Evolutionary conservation across 2,113 vertebrate species (phyloP).

Genomic region (Chlorodrepanis virens): DNA sequence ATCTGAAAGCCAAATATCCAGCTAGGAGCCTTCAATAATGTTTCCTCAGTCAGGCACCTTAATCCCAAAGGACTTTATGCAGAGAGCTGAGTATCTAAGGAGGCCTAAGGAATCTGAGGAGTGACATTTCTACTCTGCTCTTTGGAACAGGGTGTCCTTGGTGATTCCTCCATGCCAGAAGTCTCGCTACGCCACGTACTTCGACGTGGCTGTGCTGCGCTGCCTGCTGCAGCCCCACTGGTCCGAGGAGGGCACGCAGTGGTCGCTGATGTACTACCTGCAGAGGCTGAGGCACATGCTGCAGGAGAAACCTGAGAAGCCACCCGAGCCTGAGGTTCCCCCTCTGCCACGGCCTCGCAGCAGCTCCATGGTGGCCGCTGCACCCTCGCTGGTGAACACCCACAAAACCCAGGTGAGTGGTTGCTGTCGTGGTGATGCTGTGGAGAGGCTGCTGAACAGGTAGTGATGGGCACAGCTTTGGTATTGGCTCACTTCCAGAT

Average conservation of each 20-base stretch:
- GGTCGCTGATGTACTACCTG: constrained; percentile 95
- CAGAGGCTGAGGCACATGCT: constrained; percentile 92
- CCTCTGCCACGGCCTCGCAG: constrained; percentile 91
- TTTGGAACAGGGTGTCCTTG: constrained; percentile 68
- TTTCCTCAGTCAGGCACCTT: background rate
- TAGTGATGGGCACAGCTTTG: background rate
- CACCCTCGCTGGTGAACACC: constrained; percentile 95
- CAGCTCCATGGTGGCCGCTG: constrained; percentile 96
- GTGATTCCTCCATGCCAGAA: constrained; percentile 84
- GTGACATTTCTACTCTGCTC: background rate
- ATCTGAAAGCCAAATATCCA: background rate
- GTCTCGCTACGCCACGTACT: constrained; percentile 94
- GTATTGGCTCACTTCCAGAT: background rate
- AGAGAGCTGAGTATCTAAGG: background rate
- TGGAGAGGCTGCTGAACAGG: background rate
- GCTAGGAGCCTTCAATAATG: background rate
- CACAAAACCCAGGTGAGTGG: constrained; percentile 93
- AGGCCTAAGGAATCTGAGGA: background rate
- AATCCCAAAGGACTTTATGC: background rate
- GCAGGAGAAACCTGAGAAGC: constrained; percentile 91
- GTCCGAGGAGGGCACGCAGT: constrained; percentile 97
- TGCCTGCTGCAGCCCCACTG: constrained; percentile 95
- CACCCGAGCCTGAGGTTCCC: constrained; percentile 80
- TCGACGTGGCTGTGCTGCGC: constrained; percentile 94
- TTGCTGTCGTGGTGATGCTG: background rate